Evolutionary conservation across 1,140 invertebrate genomes (phyloP).

Genomic region (Dinoponera quadriceps): DNA sequence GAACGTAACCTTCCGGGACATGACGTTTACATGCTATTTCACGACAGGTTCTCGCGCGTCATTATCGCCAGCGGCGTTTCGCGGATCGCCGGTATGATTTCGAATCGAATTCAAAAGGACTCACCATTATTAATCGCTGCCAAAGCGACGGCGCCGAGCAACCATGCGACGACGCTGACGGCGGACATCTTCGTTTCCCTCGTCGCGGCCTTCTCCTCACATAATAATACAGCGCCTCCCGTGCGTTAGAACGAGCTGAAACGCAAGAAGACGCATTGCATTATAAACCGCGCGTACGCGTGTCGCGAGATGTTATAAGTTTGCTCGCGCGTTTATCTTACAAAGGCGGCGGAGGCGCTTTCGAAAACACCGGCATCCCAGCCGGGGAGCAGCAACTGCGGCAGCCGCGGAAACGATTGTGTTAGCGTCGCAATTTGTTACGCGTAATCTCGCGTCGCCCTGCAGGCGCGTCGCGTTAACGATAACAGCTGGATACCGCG

Average conservation of each 20-base stretch:
- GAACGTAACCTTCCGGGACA: neutral
- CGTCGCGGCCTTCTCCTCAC: conserved; percentile 75
- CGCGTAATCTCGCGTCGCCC: conserved; percentile 11
- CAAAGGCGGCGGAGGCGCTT: conserved; percentile 17
- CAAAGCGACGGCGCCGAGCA: conserved; percentile 78
- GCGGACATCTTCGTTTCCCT: conserved; percentile 80
- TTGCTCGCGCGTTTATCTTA: conserved; percentile 52
- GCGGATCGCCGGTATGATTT: neutral
- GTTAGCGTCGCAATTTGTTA: conserved; percentile 54
- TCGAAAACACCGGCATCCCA: neutral
- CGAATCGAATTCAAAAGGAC: conserved; percentile 51
- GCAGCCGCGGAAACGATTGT: conserved; percentile 46
- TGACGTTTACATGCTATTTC: neutral
- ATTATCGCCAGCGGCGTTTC: conserved; percentile 14
- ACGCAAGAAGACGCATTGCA: conserved; percentile 60
- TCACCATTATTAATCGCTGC: conserved; percentile 80
- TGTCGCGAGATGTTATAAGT: conserved; percentile 53
- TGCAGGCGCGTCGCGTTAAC: conserved; percentile 12
- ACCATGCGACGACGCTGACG: conserved; percentile 75
- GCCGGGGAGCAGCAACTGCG: neutral
- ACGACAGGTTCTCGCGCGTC: neutral
- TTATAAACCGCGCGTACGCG: conserved; percentile 51
- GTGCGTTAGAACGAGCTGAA: conserved; percentile 69
- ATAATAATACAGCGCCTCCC: conserved; percentile 75
- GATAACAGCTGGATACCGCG: neutral